Evolutionary conservation across 2,888 invertebrate genomes (phyloP).

Genomic region (Drosophila helvetica): DNA sequence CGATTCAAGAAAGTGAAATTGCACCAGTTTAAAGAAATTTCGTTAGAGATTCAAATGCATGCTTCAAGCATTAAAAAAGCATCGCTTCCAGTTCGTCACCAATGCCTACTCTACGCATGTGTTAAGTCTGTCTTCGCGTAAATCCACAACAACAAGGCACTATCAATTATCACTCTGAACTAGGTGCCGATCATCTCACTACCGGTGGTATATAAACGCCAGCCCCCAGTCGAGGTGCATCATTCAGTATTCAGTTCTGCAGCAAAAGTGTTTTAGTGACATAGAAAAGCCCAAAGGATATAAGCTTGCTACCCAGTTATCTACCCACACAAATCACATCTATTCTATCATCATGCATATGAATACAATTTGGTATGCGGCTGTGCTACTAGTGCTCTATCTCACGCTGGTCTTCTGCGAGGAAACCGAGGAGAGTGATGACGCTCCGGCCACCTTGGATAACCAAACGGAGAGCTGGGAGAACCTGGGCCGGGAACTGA

Average conservation of each 20-base stretch:
- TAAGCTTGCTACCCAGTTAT: slow-evolving; percentile 11
- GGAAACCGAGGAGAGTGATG: slow-evolving; percentile 52
- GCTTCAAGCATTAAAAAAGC: slow-evolving; percentile 60
- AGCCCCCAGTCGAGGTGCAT: slow-evolving; percentile 47
- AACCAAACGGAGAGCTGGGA: slow-evolving; percentile 43
- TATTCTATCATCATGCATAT: slow-evolving; percentile 66
- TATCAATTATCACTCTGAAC: slow-evolving; percentile 73
- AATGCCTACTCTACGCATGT: slow-evolving; percentile 64
- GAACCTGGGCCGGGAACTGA: slow-evolving; percentile 59
- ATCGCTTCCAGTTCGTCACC: slow-evolving; percentile 29
- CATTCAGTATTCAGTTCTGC: slow-evolving; percentile 74
- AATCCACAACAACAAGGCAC: slow-evolving; percentile 32
- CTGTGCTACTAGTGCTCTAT: slow-evolving; percentile 70
- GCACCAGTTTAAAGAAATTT: slow-evolving; percentile 72
- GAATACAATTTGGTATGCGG: slow-evolving; percentile 69
- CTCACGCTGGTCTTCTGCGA: slow-evolving; percentile 75
- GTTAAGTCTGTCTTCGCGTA: slow-evolving; percentile 59
- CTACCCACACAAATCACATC: background rate
- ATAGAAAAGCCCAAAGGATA: slow-evolving; percentile 45
- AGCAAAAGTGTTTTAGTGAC: slow-evolving; percentile 51
- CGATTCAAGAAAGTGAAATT: slow-evolving; percentile 77
- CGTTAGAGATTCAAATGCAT: slow-evolving; percentile 70
- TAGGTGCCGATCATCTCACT: slow-evolving; percentile 36
- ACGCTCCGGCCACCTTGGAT: slow-evolving; percentile 35
- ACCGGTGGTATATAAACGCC: slow-evolving; percentile 60